Percentiles rank a stretch among this genome's conserved stretches.
phyloP scores from a whole-genome alignment of 2,888 invertebrate species.

The Hirtodrosophila confusa region DNA sequence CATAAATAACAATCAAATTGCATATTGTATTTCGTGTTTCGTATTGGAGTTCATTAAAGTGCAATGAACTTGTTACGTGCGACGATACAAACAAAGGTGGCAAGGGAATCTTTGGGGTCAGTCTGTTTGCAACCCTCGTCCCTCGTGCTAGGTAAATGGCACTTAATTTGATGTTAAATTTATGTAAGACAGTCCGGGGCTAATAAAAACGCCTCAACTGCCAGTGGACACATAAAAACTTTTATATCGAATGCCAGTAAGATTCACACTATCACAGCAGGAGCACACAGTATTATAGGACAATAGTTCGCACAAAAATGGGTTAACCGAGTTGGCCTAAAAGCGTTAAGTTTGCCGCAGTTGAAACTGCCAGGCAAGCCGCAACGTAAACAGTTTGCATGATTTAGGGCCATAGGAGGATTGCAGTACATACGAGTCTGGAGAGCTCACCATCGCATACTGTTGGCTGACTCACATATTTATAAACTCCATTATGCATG shows the following conservation, averaged over 20 bases:
- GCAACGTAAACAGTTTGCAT: slow-evolving; percentile 66
- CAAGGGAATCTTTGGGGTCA: slow-evolving; percentile 5
- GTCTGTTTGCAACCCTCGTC: slow-evolving; percentile 36
- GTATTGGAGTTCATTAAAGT: slow-evolving; percentile 61
- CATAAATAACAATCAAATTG: slow-evolving; percentile 35
- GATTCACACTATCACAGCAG: slow-evolving; percentile 52
- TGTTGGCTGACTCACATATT: slow-evolving; percentile 47
- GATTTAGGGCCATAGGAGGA: slow-evolving; percentile 62
- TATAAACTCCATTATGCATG: slow-evolving; percentile 34
- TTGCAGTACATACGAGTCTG: slow-evolving; percentile 40
- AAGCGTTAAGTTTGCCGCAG: slow-evolving; percentile 70
- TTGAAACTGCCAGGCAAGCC: slow-evolving; percentile 54
- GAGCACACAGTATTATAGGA: slow-evolving; percentile 11
- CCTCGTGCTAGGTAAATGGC: slow-evolving; percentile 57
- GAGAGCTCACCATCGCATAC: slow-evolving; percentile 6
- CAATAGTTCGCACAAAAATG: slow-evolving; percentile 42
- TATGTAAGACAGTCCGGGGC: slow-evolving; percentile 65
- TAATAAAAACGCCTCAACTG: slow-evolving; percentile 65
- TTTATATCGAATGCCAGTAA: slow-evolving; percentile 30
- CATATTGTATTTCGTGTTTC: slow-evolving; percentile 40
- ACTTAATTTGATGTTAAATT: slow-evolving; percentile 77
- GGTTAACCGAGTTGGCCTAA: slow-evolving; percentile 72
- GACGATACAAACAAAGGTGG: slow-evolving; percentile 1
- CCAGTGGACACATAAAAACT: slow-evolving; percentile 32
- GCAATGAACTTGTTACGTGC: slow-evolving; percentile 60